phyloP scores from a whole-genome alignment of 2,113 vertebrate species.

The Xenopus laevis region DNA sequence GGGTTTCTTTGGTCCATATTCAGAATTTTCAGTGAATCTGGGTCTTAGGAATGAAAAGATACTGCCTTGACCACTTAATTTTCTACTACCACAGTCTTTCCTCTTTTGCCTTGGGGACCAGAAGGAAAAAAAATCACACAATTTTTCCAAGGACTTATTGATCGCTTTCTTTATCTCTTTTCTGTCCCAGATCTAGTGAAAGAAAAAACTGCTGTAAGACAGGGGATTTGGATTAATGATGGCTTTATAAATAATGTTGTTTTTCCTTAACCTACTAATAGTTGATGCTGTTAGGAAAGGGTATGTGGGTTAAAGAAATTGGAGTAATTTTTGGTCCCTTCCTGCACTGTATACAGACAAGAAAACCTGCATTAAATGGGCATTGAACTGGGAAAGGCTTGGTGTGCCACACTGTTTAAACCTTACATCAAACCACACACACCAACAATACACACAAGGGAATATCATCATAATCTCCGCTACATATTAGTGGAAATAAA shows the following conservation, averaged over 20 bases:
- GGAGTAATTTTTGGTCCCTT: conserved; percentile 64
- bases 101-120: conserved; percentile 61
- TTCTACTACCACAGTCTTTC: conserved; percentile 71
- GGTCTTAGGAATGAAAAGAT: conserved; percentile 82
- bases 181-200: conserved; percentile 77
- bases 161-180: conserved; percentile 70
- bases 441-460: conserved; percentile 71
- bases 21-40: conserved; percentile 28
- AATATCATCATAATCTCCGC: conserved; percentile 56
- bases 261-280: conserved; percentile 74
- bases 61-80: conserved; percentile 89
- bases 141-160: conserved; percentile 73
- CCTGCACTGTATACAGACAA: conserved; percentile 63
- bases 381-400: conserved; percentile 63
- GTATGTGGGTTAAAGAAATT: conserved; percentile 63
- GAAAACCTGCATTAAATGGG: conserved; percentile 60
- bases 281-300: conserved; percentile 69
- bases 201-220: conserved; percentile 75
- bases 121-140: conserved; percentile 53
- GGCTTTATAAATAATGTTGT: conserved; percentile 68
- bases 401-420: conserved; percentile 49
- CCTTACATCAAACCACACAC: conserved; percentile 50
- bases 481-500: conserved; percentile 46
- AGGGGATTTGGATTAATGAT: conserved; percentile 75
- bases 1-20: conserved; percentile 63